Base-by-base conservation (phyloP, 1,140 invertebrate genomes). In the Acyrthosiphon pisum region DNA sequence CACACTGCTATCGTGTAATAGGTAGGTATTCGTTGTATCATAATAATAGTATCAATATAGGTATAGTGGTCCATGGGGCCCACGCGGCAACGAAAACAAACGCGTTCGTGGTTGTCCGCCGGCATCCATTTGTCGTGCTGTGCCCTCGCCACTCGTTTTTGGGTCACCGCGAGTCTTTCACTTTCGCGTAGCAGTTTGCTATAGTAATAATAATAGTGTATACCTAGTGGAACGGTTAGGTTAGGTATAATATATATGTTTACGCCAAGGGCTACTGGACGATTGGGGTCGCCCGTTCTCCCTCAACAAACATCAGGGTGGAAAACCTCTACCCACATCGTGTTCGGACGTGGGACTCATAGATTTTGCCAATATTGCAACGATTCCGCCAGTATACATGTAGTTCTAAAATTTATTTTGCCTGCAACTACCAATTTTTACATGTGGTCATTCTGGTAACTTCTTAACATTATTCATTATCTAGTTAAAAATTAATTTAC, bases 121-220 rank as follows among this genome's bases (percentile, higher is more conserved):
- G 88, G 50, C 88, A 37, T 60, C 30, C 23, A 90, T 90, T 23
- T 50, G 86, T 86, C 84, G 35, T 68, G 53, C 89, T 23, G 53
- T 90, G 89, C 89, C 89, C 53, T 90, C 89, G 89, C 89, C 41
- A 37, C 89, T 26, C n/a, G n/a, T 90, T 90, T 90, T 90, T 68
- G 89, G 53, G 53, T 90, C 89, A 90, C 37, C 56, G 89, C 26
- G 89, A 60, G 53, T 90, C 89, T 90, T 90, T 90, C 89, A 90
- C 89, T 90, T 90, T 90, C 56, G 56, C 56, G 26, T 1, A 4
- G 22, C 14, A n/a, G 60, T 76, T 76, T 14, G 14, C 60, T n/a
- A 18, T n/a, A 76, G 60, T 76, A 76, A 76, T 30, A 14, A 76
- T 35, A 76, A 76, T 76, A n/a, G 14, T 76, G 14, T 76, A n/a